Evolutionary conservation across 1,140 invertebrate genomes (phyloP), one percentile per base, ranked within the genome.

Genomic region (Lutraria rhynchaena): DNA sequence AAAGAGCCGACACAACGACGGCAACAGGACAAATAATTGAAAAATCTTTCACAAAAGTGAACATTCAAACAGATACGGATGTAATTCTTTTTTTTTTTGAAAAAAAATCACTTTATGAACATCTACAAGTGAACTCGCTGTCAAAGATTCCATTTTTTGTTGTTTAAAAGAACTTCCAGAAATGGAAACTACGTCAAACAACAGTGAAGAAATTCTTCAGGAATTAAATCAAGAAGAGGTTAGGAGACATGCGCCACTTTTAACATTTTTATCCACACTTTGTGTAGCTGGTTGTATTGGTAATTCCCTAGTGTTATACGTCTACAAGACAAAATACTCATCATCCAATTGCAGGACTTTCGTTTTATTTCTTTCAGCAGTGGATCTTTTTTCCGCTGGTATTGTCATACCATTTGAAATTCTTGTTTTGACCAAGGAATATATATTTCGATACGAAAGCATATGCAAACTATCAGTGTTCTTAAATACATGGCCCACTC

Each of bases 291-390:
- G 77, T 0, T 55, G 22, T 13, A 3, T 75, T 17, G 83, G 83
- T 13, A 84, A 84, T 31, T n/a, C 17, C 7, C 33, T 84, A 3
- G 83, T 84, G 9, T 84, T 69, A 22, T 84, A 84, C 37, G 44
- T 84, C 13, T 84, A 84, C 71, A 53, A 69, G 15, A 65, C 29
- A n/a, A 51, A 73, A 33, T 84, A 74, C 22, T 22, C 17, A 4
- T 15, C 27, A 22, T 74, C 58, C 4, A 81, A 55, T 27, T 81
- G 41, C 0, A 33, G 60, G 0, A 60, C 2, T 1, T 81, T 81
- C 35, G 33, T 81, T 17, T 22, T 81, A 11, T 60, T 69, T 19
- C 22, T 81, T 17, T 61, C 78, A 4, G 17, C 35, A 9, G 57
- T 81, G 33, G 67, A 71, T 15, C 37, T 81, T 0, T 71, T 81